Evolutionary conservation across 2,888 invertebrate genomes (phyloP), one percentile per base, ranked within the genome.

Genomic region (Andricus quercusramuli): DNA sequence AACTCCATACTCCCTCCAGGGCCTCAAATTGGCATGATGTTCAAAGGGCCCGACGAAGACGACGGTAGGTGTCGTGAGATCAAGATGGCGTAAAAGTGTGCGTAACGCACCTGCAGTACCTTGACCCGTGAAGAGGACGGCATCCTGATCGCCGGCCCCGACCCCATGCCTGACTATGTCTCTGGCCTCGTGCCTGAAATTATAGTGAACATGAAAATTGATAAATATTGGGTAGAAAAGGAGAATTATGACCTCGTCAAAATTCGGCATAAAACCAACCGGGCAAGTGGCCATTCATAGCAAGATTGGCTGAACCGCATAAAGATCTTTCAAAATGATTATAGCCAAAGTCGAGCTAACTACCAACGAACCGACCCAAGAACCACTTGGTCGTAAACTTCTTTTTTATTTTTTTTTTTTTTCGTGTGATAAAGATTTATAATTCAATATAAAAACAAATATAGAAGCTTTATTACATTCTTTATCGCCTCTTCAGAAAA

Each of bases 1-100:
- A 84, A 96, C 95, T 44, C 96, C 96, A 79, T 95, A 94, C 90
- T 97, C 97, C 86, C 96, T 94, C 98, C 98, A 98, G 37, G 98
- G 96, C 79, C 96, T 94, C 66, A 98, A 93, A 92, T 96, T 96
- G 79, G 96, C 95, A 90, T 96, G 95, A 89, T 96, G 96, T 90
- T 96, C 96, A 90, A 94, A 95, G 9, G 96, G 95, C n/a, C 97
- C 97, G 66, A 97, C 96, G 91, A 97, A 96, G 41, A 97, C 95
- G 25, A 96, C 94, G 79, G 95, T 95, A 37, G 95, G 94, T 77
- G 94, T 93, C 78, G 94, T 93, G 66, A 97, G 94, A 86, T 95
- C 94, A 85, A 97, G 93, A 29, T 96, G 96, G 86, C 96, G 94
- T 77, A 97, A 95, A 85, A 98, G 94, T 90, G 97, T 95, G 87